Evolutionary conservation across 2,797 vertebrate species (phyloP).

Genomic region (Leptodactylus fallax): DNA sequence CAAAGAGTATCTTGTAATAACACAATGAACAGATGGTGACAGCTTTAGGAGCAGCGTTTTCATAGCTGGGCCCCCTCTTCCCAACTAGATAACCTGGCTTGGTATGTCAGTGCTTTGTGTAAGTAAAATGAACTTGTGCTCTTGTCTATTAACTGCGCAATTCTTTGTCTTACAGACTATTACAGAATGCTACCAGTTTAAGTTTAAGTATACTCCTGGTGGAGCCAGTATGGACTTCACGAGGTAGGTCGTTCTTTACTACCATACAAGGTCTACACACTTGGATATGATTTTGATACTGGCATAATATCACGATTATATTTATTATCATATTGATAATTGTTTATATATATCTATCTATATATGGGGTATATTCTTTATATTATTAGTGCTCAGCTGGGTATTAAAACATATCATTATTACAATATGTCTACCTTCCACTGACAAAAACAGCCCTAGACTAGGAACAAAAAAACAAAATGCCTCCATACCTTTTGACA

Average conservation of each 20-base stretch:
- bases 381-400: too few relatives aligned
- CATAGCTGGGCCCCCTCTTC: too few relatives aligned
- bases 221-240: conserved; percentile 87
- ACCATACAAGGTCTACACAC: not conserved
- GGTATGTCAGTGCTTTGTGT: too few relatives aligned
- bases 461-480: too few relatives aligned
- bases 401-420: not conserved
- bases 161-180: conserved; percentile 80
- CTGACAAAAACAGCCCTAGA: too few relatives aligned
- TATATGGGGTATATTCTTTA: not conserved
- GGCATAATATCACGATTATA: not conserved
- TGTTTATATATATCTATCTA: not conserved
- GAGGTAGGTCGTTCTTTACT: conserved; percentile 78
- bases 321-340: not conserved
- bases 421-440: too few relatives aligned
- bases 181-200: conserved; percentile 96
- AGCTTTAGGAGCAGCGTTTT: too few relatives aligned
- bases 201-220: conserved; percentile 84
- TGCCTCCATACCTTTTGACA: not conserved
- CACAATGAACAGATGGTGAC: too few relatives aligned
- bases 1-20: too few relatives aligned
- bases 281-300: not conserved
- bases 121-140: too few relatives aligned
- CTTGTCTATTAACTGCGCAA: too few relatives aligned
- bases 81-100: too few relatives aligned